phyloP scores from a whole-genome alignment of 2,888 invertebrate genomes.

The Sphecodes monilicornis region DNA sequence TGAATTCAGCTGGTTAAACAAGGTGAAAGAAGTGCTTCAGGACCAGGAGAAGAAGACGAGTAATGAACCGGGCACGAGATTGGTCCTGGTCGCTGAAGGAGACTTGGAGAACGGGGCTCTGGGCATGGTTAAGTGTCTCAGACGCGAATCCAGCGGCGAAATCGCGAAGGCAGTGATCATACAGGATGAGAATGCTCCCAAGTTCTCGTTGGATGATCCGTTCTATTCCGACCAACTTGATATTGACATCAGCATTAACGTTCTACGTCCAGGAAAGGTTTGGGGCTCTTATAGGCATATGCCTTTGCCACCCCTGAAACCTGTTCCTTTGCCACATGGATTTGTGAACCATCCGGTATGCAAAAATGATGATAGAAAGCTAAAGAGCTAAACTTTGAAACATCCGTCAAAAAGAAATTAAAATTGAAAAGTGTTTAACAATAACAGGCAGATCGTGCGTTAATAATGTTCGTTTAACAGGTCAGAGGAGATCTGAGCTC shows the following conservation, averaged over 20 bases:
- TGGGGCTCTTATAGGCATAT: conserved; percentile 96
- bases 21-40: conserved; percentile 78
- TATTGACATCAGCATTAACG: conserved; percentile 92
- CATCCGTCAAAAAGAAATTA: not conserved
- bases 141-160: conserved; percentile 90
- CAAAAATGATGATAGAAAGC: not conserved
- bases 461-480: conserved; percentile 11
- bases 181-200: conserved; percentile 86
- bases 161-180: conserved; percentile 88
- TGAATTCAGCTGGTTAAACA: conserved; percentile 82
- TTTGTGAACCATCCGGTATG: conserved; percentile 89
- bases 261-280: conserved; percentile 85
- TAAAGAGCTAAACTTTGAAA: not conserved
- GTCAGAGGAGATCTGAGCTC: conserved; percentile 95
- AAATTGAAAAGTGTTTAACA: not conserved
- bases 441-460: not conserved
- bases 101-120: conserved; percentile 90
- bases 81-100: conserved; percentile 89
- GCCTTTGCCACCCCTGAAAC: conserved; percentile 86
- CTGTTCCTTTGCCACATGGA: conserved; percentile 87
- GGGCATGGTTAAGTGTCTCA: conserved; percentile 94
- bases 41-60: conserved; percentile 83
- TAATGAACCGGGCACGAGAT: conserved; percentile 84
- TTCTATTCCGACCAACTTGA: conserved; percentile 89
- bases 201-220: conserved; percentile 88